Conservation (phyloP, 2,888 invertebrate genomes). For the Rhimphoctona megacephalus region DNA sequence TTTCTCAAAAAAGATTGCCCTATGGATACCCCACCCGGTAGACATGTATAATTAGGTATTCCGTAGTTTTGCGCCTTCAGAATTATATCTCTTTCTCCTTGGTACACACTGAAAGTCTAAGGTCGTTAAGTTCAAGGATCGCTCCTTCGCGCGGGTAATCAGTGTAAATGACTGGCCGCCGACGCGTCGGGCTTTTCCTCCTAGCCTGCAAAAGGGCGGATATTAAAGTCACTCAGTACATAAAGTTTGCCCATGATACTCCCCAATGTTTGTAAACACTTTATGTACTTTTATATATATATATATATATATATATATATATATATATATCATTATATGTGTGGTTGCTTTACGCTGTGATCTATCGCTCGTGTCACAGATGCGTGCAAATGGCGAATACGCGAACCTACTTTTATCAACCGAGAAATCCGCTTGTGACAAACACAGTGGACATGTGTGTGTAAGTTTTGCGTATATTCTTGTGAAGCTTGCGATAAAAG, state of each 20-base stretch:
- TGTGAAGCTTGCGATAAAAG: slow-evolving; percentile 31
- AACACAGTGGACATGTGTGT: background rate
- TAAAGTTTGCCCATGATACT: background rate
- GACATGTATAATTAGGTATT: background rate
- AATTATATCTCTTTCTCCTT: slow-evolving; percentile 34
- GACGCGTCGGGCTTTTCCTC: background rate
- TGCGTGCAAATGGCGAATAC: slow-evolving; percentile 36
- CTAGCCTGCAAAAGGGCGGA: background rate
- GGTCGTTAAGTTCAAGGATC: slow-evolving; percentile 58
- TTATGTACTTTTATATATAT: background rate
- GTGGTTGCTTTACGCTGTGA: slow-evolving; percentile 17
- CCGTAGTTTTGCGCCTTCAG: slow-evolving; percentile 15
- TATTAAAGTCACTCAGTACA: background rate
- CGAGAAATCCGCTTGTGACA: slow-evolving; percentile 13
- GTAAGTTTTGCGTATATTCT: background rate
- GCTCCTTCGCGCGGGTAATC: slow-evolving; percentile 42
- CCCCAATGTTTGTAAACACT: background rate
- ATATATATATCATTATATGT: background rate
- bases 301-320: no score
- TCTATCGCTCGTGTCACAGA: slow-evolving; percentile 33
- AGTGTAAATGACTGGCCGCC: slow-evolving; percentile 49
- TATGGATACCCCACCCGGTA: background rate
- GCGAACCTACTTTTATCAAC: slow-evolving; percentile 15
- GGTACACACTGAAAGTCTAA: slow-evolving; percentile 20
- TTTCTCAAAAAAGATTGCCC: background rate